A percentile compares a stretch with the other conserved stretches of the same genome.
phyloP scores from a whole-genome alignment of 1,140 invertebrate species.

The Anoplophora glabripennis region DNA sequence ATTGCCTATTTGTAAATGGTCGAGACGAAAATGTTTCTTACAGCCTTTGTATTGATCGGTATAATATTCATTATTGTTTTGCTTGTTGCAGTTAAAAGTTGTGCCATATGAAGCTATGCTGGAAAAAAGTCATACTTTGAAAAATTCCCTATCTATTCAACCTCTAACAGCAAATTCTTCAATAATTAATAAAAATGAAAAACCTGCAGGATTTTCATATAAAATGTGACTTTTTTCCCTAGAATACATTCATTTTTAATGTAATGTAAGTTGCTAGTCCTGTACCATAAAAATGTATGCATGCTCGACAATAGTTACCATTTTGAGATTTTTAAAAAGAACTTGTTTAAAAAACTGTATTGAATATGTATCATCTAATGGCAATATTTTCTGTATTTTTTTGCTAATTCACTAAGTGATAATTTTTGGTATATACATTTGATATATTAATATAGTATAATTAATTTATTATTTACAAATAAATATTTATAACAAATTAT shows the following conservation, averaged over 20 bases:
- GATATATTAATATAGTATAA: slow-evolving; percentile 23
- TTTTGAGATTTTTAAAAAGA: slow-evolving; percentile 21
- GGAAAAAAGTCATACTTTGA: slow-evolving; percentile 1
- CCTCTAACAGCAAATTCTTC: too few species aligned
- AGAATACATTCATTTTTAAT: slow-evolving; percentile 6
- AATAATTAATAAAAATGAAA: too few species aligned
- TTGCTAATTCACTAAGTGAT: slow-evolving; percentile 27
- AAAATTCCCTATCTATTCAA: too few species aligned
- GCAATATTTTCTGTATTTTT: slow-evolving; percentile 24
- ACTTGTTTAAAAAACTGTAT: slow-evolving; percentile 5
- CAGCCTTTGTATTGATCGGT: background rate
- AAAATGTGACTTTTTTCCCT: slow-evolving; percentile 8
- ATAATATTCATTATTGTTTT: slow-evolving; percentile 10
- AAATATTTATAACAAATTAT: slow-evolving; percentile 10
- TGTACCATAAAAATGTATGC: slow-evolving; percentile 23
- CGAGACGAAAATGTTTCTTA: too few species aligned
- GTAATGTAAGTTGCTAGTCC: slow-evolving; percentile 24
- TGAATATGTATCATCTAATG: slow-evolving; percentile 12
- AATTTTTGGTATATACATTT: slow-evolving; percentile 31
- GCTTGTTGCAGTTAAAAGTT: slow-evolving; percentile 2
- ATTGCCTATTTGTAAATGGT: too few species aligned
- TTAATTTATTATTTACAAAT: slow-evolving; percentile 29
- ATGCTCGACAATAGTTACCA: slow-evolving; percentile 32
- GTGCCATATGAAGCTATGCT: slow-evolving; percentile 1
- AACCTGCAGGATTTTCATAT: too few species aligned